Evolutionary conservation across 2,888 invertebrate species (phyloP).

Genomic region (Zaprionus bogoriensis): DNA sequence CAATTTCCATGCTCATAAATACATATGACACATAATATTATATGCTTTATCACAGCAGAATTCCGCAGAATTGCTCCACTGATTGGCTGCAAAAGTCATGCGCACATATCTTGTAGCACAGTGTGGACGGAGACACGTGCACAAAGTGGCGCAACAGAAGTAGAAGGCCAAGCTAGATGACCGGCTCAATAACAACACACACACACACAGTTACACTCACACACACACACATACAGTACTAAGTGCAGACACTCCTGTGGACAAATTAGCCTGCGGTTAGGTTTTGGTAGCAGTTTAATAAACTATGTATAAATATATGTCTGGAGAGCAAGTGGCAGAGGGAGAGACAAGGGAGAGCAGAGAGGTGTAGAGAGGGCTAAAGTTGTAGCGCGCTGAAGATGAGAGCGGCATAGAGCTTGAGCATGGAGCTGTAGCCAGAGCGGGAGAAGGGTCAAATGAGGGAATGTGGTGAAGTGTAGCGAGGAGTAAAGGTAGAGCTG

Average conservation of each 20-base stretch:
- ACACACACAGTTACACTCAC: not conserved
- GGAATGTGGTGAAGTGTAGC: no score
- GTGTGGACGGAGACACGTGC: slow-evolving; percentile 47
- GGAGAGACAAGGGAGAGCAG: slow-evolving; percentile 4
- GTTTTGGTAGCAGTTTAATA: slow-evolving; percentile 61
- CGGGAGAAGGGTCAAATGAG: no score
- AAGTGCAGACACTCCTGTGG: slow-evolving; percentile 30
- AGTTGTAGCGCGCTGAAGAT: no score
- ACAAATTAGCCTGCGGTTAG: slow-evolving; percentile 77
- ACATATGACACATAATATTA: no score
- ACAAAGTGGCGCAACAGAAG: slow-evolving; percentile 19
- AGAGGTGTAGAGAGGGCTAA: not conserved
- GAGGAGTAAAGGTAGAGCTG: not conserved
- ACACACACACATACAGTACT: slow-evolving; percentile 4
- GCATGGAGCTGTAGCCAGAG: not conserved
- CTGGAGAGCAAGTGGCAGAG: slow-evolving; percentile 1
- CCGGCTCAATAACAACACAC: slow-evolving; percentile 15
- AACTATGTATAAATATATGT: slow-evolving; percentile 39
- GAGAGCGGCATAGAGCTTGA: no score
- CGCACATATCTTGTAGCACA: slow-evolving; percentile 32
- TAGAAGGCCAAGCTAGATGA: slow-evolving; percentile 36
- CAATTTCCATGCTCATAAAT: no score
- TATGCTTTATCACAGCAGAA: no score
- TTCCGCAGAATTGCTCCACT: not conserved
- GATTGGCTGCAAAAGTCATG: no score